Percentiles rank a stretch among this genome's conserved stretches.
Evolutionary conservation across 2,797 vertebrate species (phyloP).

Genomic region (Iguana delicatissima): DNA sequence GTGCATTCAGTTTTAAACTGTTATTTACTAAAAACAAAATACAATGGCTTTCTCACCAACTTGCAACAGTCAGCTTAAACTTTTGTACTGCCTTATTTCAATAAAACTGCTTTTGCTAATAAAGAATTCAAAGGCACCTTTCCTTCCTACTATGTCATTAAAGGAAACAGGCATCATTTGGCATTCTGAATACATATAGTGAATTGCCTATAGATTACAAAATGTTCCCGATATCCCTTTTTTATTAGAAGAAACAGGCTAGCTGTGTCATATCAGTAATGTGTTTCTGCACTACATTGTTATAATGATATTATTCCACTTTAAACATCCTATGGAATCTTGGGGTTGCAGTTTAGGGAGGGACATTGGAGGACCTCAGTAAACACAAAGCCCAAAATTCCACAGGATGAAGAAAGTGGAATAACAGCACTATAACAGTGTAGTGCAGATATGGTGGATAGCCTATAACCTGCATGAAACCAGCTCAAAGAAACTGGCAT

Average conservation of each 20-base stretch:
- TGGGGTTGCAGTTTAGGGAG: too few relatives aligned
- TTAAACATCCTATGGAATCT: too few relatives aligned
- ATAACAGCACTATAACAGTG: too few relatives aligned
- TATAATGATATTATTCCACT: too few relatives aligned
- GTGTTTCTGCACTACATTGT: too few relatives aligned
- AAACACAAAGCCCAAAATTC: too few relatives aligned
- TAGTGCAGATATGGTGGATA: background rate
- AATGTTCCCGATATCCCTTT: background rate
- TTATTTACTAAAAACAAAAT: constrained; percentile 1
- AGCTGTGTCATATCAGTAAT: background rate
- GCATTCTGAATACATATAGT: background rate
- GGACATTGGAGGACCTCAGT: too few relatives aligned
- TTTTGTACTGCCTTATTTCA: background rate
- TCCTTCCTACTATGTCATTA: background rate
- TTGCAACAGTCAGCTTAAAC: too few relatives aligned
- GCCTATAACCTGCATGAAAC: background rate
- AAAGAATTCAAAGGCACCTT: background rate
- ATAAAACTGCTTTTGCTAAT: background rate
- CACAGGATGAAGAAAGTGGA: too few relatives aligned
- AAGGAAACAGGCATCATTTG: background rate
- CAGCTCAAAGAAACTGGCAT: background rate
- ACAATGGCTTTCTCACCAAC: background rate
- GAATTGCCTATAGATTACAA: background rate
- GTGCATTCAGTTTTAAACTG: background rate
- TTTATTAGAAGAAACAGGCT: background rate